Evolutionary conservation across 2,113 vertebrate genomes (phyloP).

Genomic region (Phylloscopus trochilus): DNA sequence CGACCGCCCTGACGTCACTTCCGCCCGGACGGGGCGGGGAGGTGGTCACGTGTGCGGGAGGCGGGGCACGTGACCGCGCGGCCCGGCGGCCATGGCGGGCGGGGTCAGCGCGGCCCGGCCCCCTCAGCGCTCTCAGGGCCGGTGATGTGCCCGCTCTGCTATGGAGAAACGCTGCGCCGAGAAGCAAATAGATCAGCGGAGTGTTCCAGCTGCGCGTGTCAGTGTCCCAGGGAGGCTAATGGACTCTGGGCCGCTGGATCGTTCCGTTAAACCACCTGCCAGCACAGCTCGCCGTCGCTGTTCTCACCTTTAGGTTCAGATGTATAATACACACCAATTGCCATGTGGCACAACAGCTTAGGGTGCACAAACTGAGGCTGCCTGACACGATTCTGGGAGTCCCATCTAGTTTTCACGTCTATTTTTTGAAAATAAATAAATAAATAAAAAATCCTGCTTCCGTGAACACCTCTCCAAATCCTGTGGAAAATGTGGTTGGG

Average conservation of each 20-base stretch:
- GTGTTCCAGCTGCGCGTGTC: rapidly evolving
- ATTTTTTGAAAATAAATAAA: not conserved
- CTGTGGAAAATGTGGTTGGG: rapidly evolving
- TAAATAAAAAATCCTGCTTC: not conserved
- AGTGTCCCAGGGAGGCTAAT: rapidly evolving
- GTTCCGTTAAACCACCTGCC: rapidly evolving
- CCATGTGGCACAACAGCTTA: not conserved
- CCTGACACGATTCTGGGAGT: not conserved
- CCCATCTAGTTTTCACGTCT: not conserved
- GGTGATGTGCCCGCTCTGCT: not conserved
- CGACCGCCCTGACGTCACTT: not conserved
- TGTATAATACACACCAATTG: rapidly evolving
- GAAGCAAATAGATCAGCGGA: rapidly evolving
- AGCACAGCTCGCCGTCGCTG: not conserved
- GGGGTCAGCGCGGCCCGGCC: not conserved
- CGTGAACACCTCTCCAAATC: not conserved
- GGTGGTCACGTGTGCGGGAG: not conserved
- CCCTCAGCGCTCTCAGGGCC: too few relatives aligned
- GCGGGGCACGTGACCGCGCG: not conserved
- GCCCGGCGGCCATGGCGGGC: not conserved
- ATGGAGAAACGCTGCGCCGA: rapidly evolving
- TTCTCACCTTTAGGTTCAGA: not conserved
- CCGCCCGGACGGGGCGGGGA: not conserved
- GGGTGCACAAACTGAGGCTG: not conserved
- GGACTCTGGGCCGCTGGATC: not conserved